A percentile compares a stretch with the other conserved stretches of the same genome.
These are phyloP conservation scores for Ophiodon elongatus DNA, from an alignment of 2,113 vertebrate genomes.

Conservation along the genomic window DNA sequence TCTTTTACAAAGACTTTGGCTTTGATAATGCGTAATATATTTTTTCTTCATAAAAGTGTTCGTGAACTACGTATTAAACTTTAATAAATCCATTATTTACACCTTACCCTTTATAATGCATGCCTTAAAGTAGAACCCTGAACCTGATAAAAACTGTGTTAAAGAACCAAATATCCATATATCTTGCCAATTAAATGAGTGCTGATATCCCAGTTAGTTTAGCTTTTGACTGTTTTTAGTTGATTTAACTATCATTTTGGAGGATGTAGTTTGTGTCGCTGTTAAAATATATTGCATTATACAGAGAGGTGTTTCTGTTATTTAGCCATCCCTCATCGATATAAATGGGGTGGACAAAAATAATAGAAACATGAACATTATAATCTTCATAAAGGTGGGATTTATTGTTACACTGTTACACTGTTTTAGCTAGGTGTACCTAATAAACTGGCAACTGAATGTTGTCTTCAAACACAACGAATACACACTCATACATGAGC, in stretches of 20 bases:
- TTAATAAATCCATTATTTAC: neutral
- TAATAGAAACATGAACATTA: neutral
- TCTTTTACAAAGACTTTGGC: neutral
- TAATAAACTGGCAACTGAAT: neutral
- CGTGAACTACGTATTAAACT: neutral
- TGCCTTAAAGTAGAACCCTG: neutral
- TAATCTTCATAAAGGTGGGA: neutral
- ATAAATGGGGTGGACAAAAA: neutral
- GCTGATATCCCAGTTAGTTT: neutral
- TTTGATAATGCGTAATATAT: neutral
- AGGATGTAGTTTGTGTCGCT: neutral
- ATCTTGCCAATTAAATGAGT: neutral
- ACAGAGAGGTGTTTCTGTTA: neutral
- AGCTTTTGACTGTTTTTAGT: neutral
- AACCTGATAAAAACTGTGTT: neutral
- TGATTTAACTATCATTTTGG: neutral
- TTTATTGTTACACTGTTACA: neutral
- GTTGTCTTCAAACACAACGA: neutral
- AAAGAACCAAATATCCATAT: neutral
- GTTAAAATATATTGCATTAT: neutral
- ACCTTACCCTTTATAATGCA: neutral
- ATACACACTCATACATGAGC: slow-evolving; percentile 1
- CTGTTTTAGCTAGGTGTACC: neutral
- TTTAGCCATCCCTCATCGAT: neutral
- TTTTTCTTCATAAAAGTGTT: neutral